These are phyloP conservation scores for Sinonovacula constricta DNA, from an alignment of 1,140 invertebrate species.

Conservation along the genomic window DNA sequence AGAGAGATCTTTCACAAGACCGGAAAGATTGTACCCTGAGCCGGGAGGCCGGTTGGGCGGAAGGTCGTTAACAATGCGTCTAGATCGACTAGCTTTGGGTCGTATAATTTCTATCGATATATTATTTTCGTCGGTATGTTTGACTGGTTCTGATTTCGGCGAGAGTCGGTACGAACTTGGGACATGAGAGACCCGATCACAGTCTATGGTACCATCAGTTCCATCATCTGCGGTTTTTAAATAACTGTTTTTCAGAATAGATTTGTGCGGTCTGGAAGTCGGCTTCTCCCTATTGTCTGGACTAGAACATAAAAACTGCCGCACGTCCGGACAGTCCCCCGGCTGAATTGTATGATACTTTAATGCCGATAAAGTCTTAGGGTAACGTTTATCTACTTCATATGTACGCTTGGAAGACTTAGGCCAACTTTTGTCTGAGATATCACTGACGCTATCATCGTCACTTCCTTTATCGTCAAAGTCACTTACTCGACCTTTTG, in stretches of 20 bases:
- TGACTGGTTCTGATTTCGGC: not conserved
- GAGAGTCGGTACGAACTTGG: too few species aligned
- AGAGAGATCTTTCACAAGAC: not conserved
- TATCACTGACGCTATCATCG: not conserved
- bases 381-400: too few species aligned
- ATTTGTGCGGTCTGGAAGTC: constrained; percentile 35
- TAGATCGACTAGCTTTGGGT: not conserved
- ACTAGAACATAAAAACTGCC: too few species aligned
- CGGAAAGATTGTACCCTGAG: not conserved
- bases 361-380: too few species aligned
- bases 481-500: not conserved
- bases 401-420: not conserved
- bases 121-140: not conserved
- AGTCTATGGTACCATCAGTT: not conserved
- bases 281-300: not conserved
- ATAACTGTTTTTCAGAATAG: constrained; percentile 34
- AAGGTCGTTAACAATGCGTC: constrained; percentile 1
- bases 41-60: not conserved
- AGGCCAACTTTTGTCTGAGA: not conserved
- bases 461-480: not conserved
- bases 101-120: constrained; percentile 14
- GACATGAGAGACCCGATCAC: not conserved
- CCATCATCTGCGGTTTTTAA: not conserved
- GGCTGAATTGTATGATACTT: constrained; percentile 4
- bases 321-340: not conserved